Percentiles rank a stretch among this genome's conserved stretches.
phyloP scores from a whole-genome alignment of 2,888 invertebrate genomes.

The Drosophila merina region DNA sequence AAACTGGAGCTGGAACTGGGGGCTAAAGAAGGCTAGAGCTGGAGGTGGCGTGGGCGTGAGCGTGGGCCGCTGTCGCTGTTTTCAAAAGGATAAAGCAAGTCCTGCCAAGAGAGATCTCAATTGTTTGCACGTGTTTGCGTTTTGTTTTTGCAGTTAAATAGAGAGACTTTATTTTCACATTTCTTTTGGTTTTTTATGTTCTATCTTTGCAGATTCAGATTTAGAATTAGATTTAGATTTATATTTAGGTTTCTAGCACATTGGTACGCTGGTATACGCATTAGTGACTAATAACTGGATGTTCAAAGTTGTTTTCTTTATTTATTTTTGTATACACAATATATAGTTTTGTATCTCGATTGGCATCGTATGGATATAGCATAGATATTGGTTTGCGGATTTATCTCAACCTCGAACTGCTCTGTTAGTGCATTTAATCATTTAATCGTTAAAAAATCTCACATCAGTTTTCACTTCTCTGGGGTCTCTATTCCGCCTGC shows the following conservation, averaged over 20 bases:
- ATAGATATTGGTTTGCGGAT: background rate
- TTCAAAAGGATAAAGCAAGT: conserved; percentile 48
- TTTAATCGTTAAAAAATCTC: conserved; percentile 23
- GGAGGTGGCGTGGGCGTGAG: too few relatives aligned
- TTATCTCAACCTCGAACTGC: conserved; percentile 25
- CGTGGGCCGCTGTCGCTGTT: conserved; percentile 37
- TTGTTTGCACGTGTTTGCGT: conserved; percentile 30
- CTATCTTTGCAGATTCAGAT: conserved; percentile 20
- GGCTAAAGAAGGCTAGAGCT: background rate
- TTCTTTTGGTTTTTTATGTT: conserved; percentile 49
- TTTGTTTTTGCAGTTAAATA: conserved; percentile 75
- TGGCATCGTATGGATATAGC: conserved; percentile 19
- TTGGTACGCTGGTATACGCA: conserved; percentile 60
- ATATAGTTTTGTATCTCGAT: conserved; percentile 34
- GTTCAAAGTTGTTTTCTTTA: conserved; percentile 29
- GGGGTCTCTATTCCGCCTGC: conserved; percentile 14
- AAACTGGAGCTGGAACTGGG: background rate
- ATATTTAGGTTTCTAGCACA: conserved; percentile 58
- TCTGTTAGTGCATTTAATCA: conserved; percentile 25
- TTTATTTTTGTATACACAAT: conserved; percentile 28
- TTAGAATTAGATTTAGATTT: conserved; percentile 30
- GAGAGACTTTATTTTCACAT: conserved; percentile 79
- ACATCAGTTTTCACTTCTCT: conserved; percentile 39
- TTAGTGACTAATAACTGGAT: conserved; percentile 59
- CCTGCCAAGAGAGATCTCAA: conserved; percentile 37